Base-by-base conservation (phyloP, 64 coral and sea anemone species). In the Porites lutea region DNA sequence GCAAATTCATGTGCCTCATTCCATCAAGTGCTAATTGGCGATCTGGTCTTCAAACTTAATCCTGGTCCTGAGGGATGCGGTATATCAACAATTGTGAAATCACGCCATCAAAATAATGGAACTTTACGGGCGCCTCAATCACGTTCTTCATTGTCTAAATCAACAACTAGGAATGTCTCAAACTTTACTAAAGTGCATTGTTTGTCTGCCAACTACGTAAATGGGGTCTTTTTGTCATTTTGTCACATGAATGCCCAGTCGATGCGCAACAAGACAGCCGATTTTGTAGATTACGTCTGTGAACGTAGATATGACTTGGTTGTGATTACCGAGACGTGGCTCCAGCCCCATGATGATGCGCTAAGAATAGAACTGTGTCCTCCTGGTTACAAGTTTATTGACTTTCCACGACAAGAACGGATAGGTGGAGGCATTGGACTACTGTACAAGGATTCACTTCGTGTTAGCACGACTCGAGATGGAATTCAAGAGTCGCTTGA, bases 251-350 rank as follows among this genome's bases (percentile, higher is more conserved):
- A 86, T 64, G 83, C 83, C 5, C 59, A 71, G 64, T 86, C 83
- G 2, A 4, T 86, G 13, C 2, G 83, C 20, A 86, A 86, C 64
- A 86, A 86, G 48, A 53, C 83, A 8, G 8, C 83, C 46, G 63
- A 86, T 53, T 14, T 86, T 86, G n/a, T 86, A 45, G 83, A 86
- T 23, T 71, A 86, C 14, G 15, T 86, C 50, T 86, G 83, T 53
- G 64, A 86, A 15, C 18, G 48, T 11, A 86, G 70, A 86, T 71
- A 50, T 20, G 83, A 86, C 45, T n/a, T 71, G 12, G 63, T 52
- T 66, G 83, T 27, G 22, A 70, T 86, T 44, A 86, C 83, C 9
- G 83, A 86, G 19, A 86, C 83, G 8, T 86, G 83, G 83, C 20
- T 71, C 19, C 68, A 23, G 19, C 20, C 68, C 20, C n/a, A 71